Evolutionary conservation across 2,113 vertebrate species (phyloP), one percentile per base, ranked within the genome.

Genomic region (Trematocara marginatum): DNA sequence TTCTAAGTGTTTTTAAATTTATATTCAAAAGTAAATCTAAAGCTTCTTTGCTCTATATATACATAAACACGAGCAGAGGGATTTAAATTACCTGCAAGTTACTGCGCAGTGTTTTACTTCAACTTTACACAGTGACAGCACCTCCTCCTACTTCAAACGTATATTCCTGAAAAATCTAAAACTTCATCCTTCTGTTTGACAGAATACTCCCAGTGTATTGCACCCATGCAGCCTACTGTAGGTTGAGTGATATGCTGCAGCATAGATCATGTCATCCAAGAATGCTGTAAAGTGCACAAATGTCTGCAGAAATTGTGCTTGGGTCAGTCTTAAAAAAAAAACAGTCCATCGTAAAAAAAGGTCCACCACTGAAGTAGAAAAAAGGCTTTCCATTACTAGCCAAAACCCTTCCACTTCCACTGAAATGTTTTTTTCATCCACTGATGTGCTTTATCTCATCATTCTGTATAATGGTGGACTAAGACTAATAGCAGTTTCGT

Each of bases 401-500:
- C 57, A 49, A 78, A 85, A 42, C 86, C 56, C 52, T 66, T 86
- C 71, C 56, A 18, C 40, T n/a, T 83, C 38, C 26, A 42, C 82
- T 81, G 45, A 86, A 86, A 82, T 54, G 10, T 78, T 83, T 87
- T 82, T 76, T 87, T 88, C 86, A 86, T 90, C 57, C 74, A 47
- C 80, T 86, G 82, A 88, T 90, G 82, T 78, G 54, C 79, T 90
- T 85, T 57, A 83, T 80, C 71, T 86, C 79, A 35, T 85, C 83
- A 69, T 56, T 87, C 84, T 87, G 53, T 86, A 16, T 87, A 76
- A 92, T 80, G 89, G 88, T 79, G 84, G 83, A 90, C 81, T 56
- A 29, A 86, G 88, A 64, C 89, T 93, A 90, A 94, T 83, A 85
- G 89, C 85, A 45, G 18, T 40, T 85, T 57, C 11, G 81, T 78